phyloP scores from a whole-genome alignment of 2,797 vertebrate genomes.

The Phataginus tetradactyla region DNA sequence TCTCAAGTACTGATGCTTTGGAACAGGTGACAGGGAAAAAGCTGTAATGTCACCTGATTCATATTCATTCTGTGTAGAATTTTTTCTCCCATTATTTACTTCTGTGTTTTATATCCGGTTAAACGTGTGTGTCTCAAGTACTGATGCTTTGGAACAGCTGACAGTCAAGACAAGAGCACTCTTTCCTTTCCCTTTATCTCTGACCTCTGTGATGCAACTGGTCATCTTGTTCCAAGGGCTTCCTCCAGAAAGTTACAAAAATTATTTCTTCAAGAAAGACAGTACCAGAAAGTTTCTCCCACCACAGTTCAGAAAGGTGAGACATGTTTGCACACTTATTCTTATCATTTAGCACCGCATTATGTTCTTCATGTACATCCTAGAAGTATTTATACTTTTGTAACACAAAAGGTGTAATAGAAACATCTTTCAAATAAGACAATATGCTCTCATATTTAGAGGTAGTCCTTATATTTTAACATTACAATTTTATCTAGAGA shows the following conservation, averaged over 20 bases:
- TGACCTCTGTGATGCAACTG: not conserved
- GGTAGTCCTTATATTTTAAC: not conserved
- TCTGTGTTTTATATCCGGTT: not conserved
- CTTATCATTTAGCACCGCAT: not conserved
- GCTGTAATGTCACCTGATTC: constrained; percentile 25
- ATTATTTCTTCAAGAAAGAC: not conserved
- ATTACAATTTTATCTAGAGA: not conserved
- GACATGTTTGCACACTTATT: not conserved
- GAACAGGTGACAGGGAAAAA: not conserved
- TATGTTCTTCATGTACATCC: not conserved
- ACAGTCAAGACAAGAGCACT: too few relatives aligned
- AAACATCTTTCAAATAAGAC: not conserved
- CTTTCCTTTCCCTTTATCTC: not conserved
- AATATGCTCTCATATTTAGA: not conserved
- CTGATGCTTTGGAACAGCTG: not conserved
- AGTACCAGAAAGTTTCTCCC: not conserved
- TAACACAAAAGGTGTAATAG: not conserved
- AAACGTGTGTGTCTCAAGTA: not conserved
- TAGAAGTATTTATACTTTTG: not conserved
- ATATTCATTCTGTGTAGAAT: constrained; percentile 41
- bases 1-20: not conserved
- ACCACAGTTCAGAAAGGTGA: not conserved
- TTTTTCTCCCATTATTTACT: not conserved
- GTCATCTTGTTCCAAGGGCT: not conserved
- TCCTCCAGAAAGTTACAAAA: not conserved